Conservation (phyloP, 1,140 invertebrate species). For the Meloidogyne hapla region DNA sequence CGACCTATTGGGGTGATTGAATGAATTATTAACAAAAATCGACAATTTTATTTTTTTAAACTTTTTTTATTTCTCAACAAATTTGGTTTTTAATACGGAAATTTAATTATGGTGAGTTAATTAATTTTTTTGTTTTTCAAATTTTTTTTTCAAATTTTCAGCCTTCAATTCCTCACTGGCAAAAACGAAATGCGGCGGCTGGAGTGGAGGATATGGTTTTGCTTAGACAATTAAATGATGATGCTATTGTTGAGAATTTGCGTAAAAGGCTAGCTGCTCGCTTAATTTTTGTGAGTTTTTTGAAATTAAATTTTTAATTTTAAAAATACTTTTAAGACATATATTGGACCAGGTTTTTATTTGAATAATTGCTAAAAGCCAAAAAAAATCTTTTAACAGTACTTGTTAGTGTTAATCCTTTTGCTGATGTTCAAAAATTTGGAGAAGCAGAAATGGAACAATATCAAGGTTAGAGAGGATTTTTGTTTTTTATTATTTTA, state of each 20-base stretch:
- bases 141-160: background rate
- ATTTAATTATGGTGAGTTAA: no score
- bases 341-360: slow-evolving; percentile 79
- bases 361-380: no score
- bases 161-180: slow-evolving; percentile 21
- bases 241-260: slow-evolving; percentile 76
- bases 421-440: slow-evolving; percentile 76
- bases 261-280: slow-evolving; percentile 76
- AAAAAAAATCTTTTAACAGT: no score
- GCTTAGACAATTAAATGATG: slow-evolving; percentile 73
- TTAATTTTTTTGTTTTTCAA: no score
- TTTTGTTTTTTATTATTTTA: background rate
- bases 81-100: background rate
- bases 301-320: slow-evolving; percentile 8
- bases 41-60: background rate
- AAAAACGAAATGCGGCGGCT: slow-evolving; percentile 61
- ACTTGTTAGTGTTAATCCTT: slow-evolving; percentile 77
- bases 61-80: background rate
- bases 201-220: slow-evolving; percentile 81
- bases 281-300: slow-evolving; percentile 74
- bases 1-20: background rate
- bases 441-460: slow-evolving; percentile 74
- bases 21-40: background rate
- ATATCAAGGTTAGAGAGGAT: slow-evolving; percentile 70
- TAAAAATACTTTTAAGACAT: slow-evolving; percentile 70